A percentile compares a stretch with the other conserved stretches of the same genome.
Evolutionary conservation across 2,888 invertebrate species (phyloP).

Genomic region (Sycophila texana): DNA sequence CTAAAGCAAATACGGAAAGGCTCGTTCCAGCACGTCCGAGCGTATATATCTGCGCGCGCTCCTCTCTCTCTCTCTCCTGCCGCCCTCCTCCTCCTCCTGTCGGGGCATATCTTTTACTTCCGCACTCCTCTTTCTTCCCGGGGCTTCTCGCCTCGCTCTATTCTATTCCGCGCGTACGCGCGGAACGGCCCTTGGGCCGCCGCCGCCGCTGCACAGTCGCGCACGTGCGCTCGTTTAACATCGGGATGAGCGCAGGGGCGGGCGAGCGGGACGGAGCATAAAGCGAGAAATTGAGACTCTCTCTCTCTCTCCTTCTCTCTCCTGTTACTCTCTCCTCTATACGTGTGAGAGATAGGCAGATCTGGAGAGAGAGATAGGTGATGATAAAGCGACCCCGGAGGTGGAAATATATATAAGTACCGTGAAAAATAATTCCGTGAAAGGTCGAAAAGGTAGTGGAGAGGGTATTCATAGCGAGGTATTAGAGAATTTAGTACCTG

Average conservation of each 20-base stretch:
- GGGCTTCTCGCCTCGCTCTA: constrained; percentile 1
- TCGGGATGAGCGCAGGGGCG: constrained; percentile 56
- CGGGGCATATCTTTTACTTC: constrained; percentile 43
- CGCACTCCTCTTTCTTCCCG: constrained; percentile 26
- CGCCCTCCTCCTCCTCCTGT: not conserved
- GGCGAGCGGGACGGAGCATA: constrained; percentile 15
- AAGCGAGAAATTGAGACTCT: constrained; percentile 50
- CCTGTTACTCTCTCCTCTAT: not conserved
- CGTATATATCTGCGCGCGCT: constrained; percentile 15
- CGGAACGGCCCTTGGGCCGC: constrained; percentile 35
- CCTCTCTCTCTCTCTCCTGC: not conserved
- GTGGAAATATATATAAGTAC: constrained; percentile 21
- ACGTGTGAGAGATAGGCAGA: constrained; percentile 52
- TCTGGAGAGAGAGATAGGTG: constrained; percentile 45
- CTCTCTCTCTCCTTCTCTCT: constrained; percentile 13
- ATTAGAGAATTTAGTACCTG: constrained; percentile 1
- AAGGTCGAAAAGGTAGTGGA: constrained; percentile 13
- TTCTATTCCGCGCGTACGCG: constrained; percentile 14
- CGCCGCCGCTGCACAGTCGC: constrained; percentile 23
- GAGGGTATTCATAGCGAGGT: not conserved
- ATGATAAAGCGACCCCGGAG: constrained; percentile 48
- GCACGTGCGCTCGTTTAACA: constrained; percentile 55
- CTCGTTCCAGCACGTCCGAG: constrained; percentile 38
- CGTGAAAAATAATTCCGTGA: constrained; percentile 35
- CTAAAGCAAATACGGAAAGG: constrained; percentile 47